A percentile compares a stretch with the other conserved stretches of the same genome.
Conservation (phyloP, 2,888 invertebrate genomes). For the Aspidapion aeneum region DNA sequence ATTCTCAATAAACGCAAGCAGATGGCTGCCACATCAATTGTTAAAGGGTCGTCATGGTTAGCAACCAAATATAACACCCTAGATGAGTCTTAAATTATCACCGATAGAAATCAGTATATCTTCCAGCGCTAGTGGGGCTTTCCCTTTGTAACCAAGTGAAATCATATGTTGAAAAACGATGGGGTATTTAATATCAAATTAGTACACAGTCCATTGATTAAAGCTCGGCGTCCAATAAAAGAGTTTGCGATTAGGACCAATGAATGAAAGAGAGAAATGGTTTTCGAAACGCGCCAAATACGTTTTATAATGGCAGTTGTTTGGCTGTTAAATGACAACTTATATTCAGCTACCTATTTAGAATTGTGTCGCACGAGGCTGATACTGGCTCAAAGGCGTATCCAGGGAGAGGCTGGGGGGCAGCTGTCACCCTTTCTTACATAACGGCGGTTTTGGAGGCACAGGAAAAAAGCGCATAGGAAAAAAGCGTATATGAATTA, state of each 20-base stretch:
- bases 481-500: too few species aligned
- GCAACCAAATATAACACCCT: conserved; percentile 43
- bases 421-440: too few species aligned
- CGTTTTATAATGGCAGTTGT: too few species aligned
- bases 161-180: neutral
- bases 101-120: neutral
- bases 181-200: conserved; percentile 47
- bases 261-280: neutral
- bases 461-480: too few species aligned
- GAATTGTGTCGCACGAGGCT: too few species aligned
- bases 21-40: conserved; percentile 47
- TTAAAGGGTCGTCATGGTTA: conserved; percentile 46
- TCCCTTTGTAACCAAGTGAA: neutral
- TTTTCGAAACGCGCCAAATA: neutral
- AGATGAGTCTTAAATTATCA: conserved; percentile 6
- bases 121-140: neutral
- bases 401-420: too few species aligned
- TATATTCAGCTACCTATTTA: too few species aligned
- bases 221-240: conserved; percentile 7
- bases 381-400: too few species aligned
- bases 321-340: too few species aligned
- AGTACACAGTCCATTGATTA: conserved; percentile 45
- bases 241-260: neutral
- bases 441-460: too few species aligned
- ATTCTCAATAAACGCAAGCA: conserved; percentile 43